Conservation (phyloP, 2,113 vertebrate genomes). For the Nycticryphes semicollaris region DNA sequence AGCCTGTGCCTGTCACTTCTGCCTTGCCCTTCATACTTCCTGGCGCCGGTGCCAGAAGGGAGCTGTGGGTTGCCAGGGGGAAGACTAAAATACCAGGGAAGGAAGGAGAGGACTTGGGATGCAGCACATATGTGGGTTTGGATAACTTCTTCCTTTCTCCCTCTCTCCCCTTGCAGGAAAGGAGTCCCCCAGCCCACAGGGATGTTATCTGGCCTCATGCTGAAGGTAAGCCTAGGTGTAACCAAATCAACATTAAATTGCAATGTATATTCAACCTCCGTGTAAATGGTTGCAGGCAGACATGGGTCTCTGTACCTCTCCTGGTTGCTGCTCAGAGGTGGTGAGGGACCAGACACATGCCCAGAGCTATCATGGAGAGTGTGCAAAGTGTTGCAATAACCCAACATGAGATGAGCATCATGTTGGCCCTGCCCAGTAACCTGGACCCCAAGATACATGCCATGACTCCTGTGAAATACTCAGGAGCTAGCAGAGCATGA, state of each 20-base stretch:
- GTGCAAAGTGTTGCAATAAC: background rate
- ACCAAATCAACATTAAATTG: background rate
- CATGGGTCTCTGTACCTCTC: background rate
- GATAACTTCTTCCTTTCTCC: background rate
- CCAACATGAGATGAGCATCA: background rate
- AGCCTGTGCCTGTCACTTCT: background rate
- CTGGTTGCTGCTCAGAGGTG: background rate
- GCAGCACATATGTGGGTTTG: background rate
- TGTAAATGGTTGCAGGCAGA: background rate
- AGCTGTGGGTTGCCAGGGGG: background rate
- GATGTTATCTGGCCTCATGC: background rate
- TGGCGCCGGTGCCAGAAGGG: background rate
- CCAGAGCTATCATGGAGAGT: background rate
- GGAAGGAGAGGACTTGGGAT: background rate
- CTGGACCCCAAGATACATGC: background rate
- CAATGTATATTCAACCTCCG: accelerated
- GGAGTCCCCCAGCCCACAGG: background rate
- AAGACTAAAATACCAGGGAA: background rate
- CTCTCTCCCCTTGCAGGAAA: background rate
- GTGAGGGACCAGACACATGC: accelerated
- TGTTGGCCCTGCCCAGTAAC: background rate
- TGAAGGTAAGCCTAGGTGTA: background rate
- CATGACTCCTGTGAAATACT: background rate
- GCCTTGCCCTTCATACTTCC: background rate
- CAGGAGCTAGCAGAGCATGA: background rate